Evolutionary conservation across 2,888 invertebrate species (phyloP).

Genomic region (Hypselothyrea guttata): DNA sequence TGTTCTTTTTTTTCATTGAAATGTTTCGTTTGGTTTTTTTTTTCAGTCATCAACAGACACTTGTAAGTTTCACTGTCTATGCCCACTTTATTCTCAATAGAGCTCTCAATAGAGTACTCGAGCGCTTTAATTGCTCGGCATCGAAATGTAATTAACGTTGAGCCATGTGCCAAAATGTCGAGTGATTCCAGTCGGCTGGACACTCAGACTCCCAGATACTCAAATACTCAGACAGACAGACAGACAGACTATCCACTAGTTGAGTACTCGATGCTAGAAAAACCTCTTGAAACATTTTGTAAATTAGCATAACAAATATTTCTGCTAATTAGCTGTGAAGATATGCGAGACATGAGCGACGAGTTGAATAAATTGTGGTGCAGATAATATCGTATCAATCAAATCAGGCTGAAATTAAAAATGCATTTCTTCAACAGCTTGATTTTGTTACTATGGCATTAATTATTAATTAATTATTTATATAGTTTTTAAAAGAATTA

Average conservation of each 20-base stretch:
- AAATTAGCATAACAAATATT: conserved; percentile 32
- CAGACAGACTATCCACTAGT: conserved; percentile 12
- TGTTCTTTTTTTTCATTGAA: neutral
- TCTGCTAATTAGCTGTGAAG: conserved; percentile 45
- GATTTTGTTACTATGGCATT: no score
- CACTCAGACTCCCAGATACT: neutral
- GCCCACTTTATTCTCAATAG: conserved; percentile 22
- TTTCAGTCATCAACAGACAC: conserved; percentile 21
- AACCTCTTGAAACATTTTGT: conserved; percentile 27
- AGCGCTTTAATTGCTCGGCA: conserved; percentile 50
- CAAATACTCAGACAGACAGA: neutral
- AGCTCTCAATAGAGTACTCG: conserved; percentile 32
- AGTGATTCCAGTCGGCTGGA: neutral
- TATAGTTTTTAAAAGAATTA: no score
- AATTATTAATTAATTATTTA: no score
- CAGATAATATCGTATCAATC: no score
- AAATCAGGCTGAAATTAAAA: no score
- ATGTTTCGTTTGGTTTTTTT: conserved; percentile 1
- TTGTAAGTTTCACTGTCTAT: conserved; percentile 29
- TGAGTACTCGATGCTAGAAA: conserved; percentile 2
- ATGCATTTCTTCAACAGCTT: no score
- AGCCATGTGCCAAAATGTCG: conserved; percentile 36
- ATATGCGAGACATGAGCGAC: conserved; percentile 25
- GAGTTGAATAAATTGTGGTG: no score
- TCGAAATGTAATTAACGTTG: conserved; percentile 57